A percentile compares a stretch with the other conserved stretches of the same genome.
phyloP scores from a whole-genome alignment of 2,888 invertebrate genomes.

The Herminia tarsipennalis region DNA sequence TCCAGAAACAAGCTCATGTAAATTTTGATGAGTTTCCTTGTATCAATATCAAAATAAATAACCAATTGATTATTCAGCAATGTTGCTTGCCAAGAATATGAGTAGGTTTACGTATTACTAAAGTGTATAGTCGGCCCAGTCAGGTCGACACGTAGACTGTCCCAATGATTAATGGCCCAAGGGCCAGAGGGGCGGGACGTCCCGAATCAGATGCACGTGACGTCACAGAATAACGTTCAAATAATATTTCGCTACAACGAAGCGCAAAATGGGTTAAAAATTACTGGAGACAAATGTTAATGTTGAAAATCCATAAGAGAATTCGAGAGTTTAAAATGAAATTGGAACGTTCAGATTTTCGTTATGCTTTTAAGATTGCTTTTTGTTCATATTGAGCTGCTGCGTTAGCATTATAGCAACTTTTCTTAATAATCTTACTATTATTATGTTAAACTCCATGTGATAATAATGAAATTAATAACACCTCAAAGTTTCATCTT shows the following conservation, averaged over 20 bases:
- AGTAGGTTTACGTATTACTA: slow-evolving; percentile 20
- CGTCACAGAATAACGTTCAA: slow-evolving; percentile 69
- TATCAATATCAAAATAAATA: not conserved
- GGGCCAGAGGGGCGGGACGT: slow-evolving; percentile 56
- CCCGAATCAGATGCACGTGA: slow-evolving; percentile 80
- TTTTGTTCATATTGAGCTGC: slow-evolving; percentile 5
- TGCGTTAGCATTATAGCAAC: not conserved
- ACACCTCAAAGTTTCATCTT: slow-evolving; percentile 9
- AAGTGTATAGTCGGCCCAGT: slow-evolving; percentile 40
- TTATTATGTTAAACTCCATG: slow-evolving; percentile 2
- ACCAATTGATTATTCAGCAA: slow-evolving; percentile 14
- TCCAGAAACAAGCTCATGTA: not conserved
- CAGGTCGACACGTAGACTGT: slow-evolving; percentile 70
- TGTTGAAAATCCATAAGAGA: slow-evolving; percentile 36
- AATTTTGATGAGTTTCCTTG: not conserved
- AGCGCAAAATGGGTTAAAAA: slow-evolving; percentile 48
- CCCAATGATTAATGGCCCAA: slow-evolving; percentile 69
- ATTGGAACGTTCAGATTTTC: slow-evolving; percentile 17
- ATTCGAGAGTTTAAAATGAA: slow-evolving; percentile 36
- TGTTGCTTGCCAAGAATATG: slow-evolving; percentile 16
- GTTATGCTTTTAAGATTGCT: slow-evolving; percentile 9
- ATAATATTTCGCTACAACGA: slow-evolving; percentile 61
- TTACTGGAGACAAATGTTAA: slow-evolving; percentile 39
- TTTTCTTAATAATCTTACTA: slow-evolving; percentile 6
- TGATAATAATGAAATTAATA: slow-evolving; percentile 8